These are phyloP conservation scores for Holacanthella duospinosa DNA, from an alignment of 2,888 invertebrate genomes.

Conservation along the genomic window DNA sequence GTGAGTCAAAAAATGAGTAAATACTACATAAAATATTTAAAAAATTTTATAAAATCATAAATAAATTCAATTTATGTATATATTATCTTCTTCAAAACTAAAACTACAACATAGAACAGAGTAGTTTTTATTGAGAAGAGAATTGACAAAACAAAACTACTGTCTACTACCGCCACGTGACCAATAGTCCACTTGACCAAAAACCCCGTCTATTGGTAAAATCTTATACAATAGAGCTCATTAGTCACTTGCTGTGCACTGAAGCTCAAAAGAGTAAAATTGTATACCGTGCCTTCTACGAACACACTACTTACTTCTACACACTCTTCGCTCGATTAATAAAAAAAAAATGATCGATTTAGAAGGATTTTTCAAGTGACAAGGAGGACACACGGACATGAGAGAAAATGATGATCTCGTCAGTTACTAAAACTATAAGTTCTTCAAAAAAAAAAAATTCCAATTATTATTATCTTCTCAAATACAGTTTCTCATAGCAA, in stretches of 20 bases:
- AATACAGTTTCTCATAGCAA: too few species aligned
- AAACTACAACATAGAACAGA: background rate
- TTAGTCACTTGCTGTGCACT: slow-evolving; percentile 1
- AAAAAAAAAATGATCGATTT: background rate
- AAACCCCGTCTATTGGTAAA: background rate
- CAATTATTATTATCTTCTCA: too few species aligned
- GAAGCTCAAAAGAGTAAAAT: slow-evolving; percentile 1
- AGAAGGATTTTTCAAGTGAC: background rate
- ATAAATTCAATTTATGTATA: too few species aligned
- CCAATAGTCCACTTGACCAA: slow-evolving; percentile 5
- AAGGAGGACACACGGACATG: background rate
- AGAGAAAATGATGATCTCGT: background rate
- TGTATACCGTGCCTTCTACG: background rate
- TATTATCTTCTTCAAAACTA: too few species aligned
- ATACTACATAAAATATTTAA: too few species aligned
- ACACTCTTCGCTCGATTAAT: too few species aligned
- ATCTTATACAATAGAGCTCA: background rate
- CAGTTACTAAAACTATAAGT: too few species aligned
- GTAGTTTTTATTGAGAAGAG: background rate
- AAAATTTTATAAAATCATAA: too few species aligned
- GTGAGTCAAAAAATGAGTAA: too few species aligned
- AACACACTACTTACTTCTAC: too few species aligned
- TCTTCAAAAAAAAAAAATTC: too few species aligned
- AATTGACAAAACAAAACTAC: slow-evolving; percentile 1
- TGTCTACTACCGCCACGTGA: background rate